Base-by-base conservation (phyloP, 2,888 invertebrate species). In the Hemicrepidius hirtus region DNA sequence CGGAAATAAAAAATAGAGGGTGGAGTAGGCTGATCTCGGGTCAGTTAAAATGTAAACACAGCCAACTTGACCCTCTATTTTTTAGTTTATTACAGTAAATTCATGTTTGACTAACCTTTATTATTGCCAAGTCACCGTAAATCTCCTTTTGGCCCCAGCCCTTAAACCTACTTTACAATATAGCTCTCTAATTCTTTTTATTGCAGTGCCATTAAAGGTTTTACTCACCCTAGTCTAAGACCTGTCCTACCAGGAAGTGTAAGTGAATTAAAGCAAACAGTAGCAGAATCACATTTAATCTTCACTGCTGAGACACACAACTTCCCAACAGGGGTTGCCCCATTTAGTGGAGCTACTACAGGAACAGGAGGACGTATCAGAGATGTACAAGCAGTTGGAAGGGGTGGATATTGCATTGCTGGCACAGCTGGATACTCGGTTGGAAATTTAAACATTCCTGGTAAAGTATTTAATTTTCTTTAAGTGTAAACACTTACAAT, bases 271-370 rank as follows among this genome's bases (percentile, higher is more conserved):
- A 77, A 81, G 53, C 80, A 88, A 50, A 86, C 89, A 50, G 83
- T 87, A 10, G 88, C 91, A 0, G 89, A 92, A 13, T 93, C 95
- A 0, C 97, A 99, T 86, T 92, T 99, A 41, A 97, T 98, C 82
- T 98, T 99, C 84, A 99, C 99, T 0, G 99, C 99, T 0, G 99
- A 99, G 88, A 99, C 99, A 0, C 99, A 99, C 86, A 99, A 99
- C 85, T 99, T 99, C 90, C 97, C 97, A 0, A 98, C 97, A 0
- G 97, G 97, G 0, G 97, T 99, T 9, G 97, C 98, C 0, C 98
- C 98, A 0, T 99, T 99, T 79, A 97, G 97, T 86, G 99, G 99
- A 0, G 98, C 99, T 0, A 97, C 98, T 0, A 99, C 99, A 0
- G 99, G 99, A 21, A 98, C 98, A 0, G 99, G 99, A 0, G 99